These are phyloP conservation scores for Acanthochromis polyacanthus DNA, from an alignment of 2,113 vertebrate genomes.

Conservation along the genomic window DNA sequence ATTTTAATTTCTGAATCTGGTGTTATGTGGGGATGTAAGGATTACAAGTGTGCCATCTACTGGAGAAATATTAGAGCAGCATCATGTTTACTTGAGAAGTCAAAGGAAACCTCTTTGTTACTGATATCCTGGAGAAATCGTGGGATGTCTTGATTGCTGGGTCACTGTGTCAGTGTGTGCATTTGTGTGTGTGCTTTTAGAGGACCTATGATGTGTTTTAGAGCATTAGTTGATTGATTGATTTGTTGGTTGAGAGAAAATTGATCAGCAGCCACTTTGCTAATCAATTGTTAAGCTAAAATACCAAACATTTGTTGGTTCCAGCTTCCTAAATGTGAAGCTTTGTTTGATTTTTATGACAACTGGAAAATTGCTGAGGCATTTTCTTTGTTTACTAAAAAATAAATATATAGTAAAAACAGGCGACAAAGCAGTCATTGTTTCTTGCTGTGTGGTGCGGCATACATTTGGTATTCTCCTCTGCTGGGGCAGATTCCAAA, in stretches of 20 bases:
- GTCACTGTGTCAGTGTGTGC: too few relatives aligned
- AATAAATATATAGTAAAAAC: too few relatives aligned
- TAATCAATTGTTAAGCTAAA: too few relatives aligned
- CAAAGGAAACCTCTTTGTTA: neutral
- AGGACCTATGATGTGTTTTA: neutral
- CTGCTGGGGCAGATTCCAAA: conserved; percentile 28
- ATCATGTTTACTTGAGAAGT: conserved; percentile 5
- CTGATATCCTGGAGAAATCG: conserved; percentile 2
- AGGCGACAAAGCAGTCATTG: neutral
- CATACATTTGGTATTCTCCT: conserved; percentile 25
- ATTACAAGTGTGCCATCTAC: conserved; percentile 57
- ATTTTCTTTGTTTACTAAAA: too few relatives aligned
- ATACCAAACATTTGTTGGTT: too few relatives aligned
- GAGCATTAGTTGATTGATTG: neutral
- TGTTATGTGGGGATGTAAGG: neutral
- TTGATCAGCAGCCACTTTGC: neutral
- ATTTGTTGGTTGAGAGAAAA: neutral
- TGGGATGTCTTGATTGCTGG: neutral
- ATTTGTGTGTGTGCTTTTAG: neutral
- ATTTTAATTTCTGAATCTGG: neutral
- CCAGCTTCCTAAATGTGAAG: too few relatives aligned
- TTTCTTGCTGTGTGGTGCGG: neutral
- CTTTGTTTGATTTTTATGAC: too few relatives aligned
- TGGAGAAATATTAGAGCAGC: conserved; percentile 38
- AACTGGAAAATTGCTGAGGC: too few relatives aligned